phyloP scores from a whole-genome alignment of 2,113 vertebrate species.

The Pomatorhinus ruficollis region DNA sequence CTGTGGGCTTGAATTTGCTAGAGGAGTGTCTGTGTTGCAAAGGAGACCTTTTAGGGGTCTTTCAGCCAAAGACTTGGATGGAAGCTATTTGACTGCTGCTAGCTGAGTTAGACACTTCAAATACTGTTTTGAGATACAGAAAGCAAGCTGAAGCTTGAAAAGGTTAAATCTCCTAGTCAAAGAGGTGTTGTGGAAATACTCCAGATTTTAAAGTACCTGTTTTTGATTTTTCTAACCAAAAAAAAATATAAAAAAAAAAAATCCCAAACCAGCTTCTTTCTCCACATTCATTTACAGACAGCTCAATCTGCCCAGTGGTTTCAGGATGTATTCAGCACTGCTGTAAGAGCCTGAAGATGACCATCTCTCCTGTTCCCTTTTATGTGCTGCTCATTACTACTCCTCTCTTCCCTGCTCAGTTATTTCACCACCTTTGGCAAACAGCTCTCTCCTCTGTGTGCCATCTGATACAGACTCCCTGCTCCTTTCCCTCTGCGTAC shows the following conservation, averaged over 20 bases:
- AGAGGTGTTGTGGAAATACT: background rate
- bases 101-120: background rate
- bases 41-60: background rate
- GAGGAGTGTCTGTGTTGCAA: fast-evolving
- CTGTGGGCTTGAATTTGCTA: background rate
- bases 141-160: background rate
- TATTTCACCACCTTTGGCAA: background rate
- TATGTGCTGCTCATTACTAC: fast-evolving
- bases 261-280: background rate
- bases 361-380: background rate
- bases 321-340: background rate
- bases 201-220: background rate
- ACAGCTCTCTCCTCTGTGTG: background rate
- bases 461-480: background rate
- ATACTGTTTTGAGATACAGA: background rate
- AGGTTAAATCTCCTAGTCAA: background rate
- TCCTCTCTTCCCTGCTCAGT: background rate
- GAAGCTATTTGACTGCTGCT: background rate
- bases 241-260: background rate
- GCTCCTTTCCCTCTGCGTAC: fast-evolving
- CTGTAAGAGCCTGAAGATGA: background rate
- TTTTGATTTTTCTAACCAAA: background rate
- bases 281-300: background rate
- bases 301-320: background rate
- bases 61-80: background rate